Base-by-base conservation (phyloP, 1,140 invertebrate genomes). In the Cotesia typhae region DNA sequence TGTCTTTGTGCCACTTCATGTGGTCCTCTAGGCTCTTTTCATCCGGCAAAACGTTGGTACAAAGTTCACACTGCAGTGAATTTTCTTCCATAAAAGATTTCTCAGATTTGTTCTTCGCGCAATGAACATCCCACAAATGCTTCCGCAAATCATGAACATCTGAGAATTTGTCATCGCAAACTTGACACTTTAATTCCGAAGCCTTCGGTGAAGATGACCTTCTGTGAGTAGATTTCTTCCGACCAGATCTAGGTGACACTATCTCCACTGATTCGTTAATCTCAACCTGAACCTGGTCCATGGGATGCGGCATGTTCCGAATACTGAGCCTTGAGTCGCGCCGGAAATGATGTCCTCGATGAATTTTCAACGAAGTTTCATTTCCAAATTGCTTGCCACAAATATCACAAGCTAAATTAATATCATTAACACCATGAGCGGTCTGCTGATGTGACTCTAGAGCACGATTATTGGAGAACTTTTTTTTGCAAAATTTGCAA, bases 291-390 rank as follows among this genome's bases (percentile, higher is more conserved):
- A 74, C 68, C 14, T 75, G 68, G n/a, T 74, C 67, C 20, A 71
- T 68, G 0, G 65, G 51, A 67, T 77, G 60, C 12, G 73, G 57
- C 38, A 66, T 59, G 41, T 73, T 73, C 12, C 75, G 14, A 10
- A 74, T 65, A 36, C 55, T 77, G 1, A 81, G 53, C 6, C 74
- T 51, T 74, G 88, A 88, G 5, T 87, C 88, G 0, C 84, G 87
- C 3, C 89, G 83, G 20, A 88, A 81, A 77, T 91, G 90, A 89
- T 90, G 91, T 0, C 90, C 89, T 14, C 88, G 85, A 75, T 91
- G 90, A 72, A 89, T 90, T 66, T 90, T 89, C 55, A 91, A 74
- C 0, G 86, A 87, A 0, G 77, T 75, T 37, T 83, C 81, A 17
- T 87, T 83, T 0, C 87, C 85, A 72, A 91, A 91, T 2, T 82